Evolutionary conservation across 2,888 invertebrate species (phyloP), one percentile per base, ranked within the genome.

Genomic region (Coleophora flavipennella): DNA sequence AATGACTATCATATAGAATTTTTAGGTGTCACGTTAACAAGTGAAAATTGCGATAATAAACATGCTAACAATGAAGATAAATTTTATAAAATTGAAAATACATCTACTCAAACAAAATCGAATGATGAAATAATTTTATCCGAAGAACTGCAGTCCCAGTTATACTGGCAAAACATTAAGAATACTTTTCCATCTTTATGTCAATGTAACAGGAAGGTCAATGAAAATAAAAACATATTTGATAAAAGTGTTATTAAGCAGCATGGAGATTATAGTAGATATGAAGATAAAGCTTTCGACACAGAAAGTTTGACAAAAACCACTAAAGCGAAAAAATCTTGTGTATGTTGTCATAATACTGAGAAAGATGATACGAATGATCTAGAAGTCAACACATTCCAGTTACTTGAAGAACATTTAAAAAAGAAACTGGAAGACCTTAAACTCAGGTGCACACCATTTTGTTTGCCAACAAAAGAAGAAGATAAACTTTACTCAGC

Each of bases 311-410:
- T 59, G 3, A 53, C 44, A 39, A 32, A 44, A 27, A 28, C 13
- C 11, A 40, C 31, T 11, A 34, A 41, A 6, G 48, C 33, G 12
- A 36, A 49, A 31, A 56, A 61, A 43, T 45, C 49, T 37, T 78
- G 81, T 50, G 48, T 75, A 37, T 81, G 79, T 49, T 78, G 75
- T 44, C 46, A 53, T 26, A 40, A 28, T 31, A 34, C 43, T n/a
- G 51, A 55, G 42, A 27, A 36, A 26, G 67, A 66, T 13, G 55
- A 62, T 33, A 54, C 62, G 25, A 60, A 58, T 36, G 70, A 84
- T 34, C 62, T 84, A 46, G 81, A 83, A 64, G 48, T 67, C 1
- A 83, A 84, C 48, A 57, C 73, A 27, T 83, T 78, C 57, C 52
- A 71, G 42, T 66, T 83, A 44, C 51, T 83, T 36, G 66, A 73